phyloP scores from a whole-genome alignment of 2,888 invertebrate genomes.

The Drosophila kambysellisi region DNA sequence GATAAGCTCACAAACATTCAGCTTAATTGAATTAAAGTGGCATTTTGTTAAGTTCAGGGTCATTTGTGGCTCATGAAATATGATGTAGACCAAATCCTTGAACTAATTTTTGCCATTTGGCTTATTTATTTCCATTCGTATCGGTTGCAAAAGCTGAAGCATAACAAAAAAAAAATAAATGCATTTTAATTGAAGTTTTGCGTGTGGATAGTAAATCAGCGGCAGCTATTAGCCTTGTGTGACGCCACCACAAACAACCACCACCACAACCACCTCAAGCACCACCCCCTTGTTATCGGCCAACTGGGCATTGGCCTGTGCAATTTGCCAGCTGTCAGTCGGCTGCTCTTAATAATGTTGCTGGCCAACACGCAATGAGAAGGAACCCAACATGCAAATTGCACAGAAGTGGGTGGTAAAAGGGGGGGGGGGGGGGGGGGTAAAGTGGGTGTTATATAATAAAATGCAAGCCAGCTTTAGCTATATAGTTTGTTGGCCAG shows the following conservation, averaged over 20 bases:
- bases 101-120: not conserved
- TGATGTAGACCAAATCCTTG: slow-evolving; percentile 9
- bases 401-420: slow-evolving; percentile 30
- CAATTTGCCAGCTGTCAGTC: slow-evolving; percentile 73
- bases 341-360: slow-evolving; percentile 30
- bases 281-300: slow-evolving; percentile 10
- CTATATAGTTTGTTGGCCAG: not conserved
- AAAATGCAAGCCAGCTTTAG: slow-evolving; percentile 26
- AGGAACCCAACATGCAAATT: slow-evolving; percentile 56
- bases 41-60: slow-evolving; percentile 22
- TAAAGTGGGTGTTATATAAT: slow-evolving; percentile 13
- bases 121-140: slow-evolving; percentile 44
- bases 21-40: slow-evolving; percentile 5
- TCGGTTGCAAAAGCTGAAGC: slow-evolving; percentile 8
- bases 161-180: slow-evolving; percentile 35
- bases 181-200: slow-evolving; percentile 69
- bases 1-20: not conserved
- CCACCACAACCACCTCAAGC: not conserved
- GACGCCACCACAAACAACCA: slow-evolving; percentile 12
- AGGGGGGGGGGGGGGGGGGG: too few relatives aligned
- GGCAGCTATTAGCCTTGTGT: not conserved
- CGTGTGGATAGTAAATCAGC: slow-evolving; percentile 65
- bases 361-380: slow-evolving; percentile 37
- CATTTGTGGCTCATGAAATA: slow-evolving; percentile 1
- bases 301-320: slow-evolving; percentile 18